Percentiles rank a stretch among this genome's conserved stretches.
These are phyloP conservation scores for Takifugu bimaculatus DNA, from an alignment of 2,113 vertebrate genomes.

Conservation along the genomic window DNA sequence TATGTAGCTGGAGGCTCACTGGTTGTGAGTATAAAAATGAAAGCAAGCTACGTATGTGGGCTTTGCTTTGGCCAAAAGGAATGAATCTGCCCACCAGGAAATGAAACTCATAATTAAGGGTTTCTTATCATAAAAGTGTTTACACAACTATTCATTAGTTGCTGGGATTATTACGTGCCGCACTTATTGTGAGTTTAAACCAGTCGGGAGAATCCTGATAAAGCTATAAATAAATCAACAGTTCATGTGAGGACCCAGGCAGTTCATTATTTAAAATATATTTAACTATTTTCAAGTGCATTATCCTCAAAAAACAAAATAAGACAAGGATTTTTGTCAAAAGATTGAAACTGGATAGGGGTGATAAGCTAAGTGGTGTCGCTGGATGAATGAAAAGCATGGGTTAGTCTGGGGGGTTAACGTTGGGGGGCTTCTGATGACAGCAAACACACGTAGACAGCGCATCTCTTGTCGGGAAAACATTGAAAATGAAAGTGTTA, in stretches of 20 bases:
- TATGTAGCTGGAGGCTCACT: neutral
- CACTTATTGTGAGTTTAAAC: neutral
- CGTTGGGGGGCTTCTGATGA: neutral
- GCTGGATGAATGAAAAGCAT: conserved; percentile 13
- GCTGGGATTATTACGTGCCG: neutral
- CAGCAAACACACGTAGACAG: conserved; percentile 31
- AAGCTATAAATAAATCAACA: neutral
- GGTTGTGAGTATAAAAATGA: neutral
- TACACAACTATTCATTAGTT: neutral
- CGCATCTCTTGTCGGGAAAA: conserved; percentile 40
- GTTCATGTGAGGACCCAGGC: neutral
- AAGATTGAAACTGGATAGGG: neutral
- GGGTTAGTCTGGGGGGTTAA: conserved; percentile 44
- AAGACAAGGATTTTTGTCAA: neutral
- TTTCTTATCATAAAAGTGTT: neutral
- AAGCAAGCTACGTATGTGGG: neutral
- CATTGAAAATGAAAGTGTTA: neutral
- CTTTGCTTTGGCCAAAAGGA: neutral
- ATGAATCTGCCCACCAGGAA: neutral
- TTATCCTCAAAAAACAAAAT: neutral
- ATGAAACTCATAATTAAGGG: neutral
- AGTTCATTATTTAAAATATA: neutral
- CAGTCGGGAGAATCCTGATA: neutral
- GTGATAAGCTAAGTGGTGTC: conserved; percentile 7
- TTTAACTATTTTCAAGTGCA: neutral